Conservation (phyloP, 2,888 invertebrate genomes). For the Lycocerus yunnanus region DNA sequence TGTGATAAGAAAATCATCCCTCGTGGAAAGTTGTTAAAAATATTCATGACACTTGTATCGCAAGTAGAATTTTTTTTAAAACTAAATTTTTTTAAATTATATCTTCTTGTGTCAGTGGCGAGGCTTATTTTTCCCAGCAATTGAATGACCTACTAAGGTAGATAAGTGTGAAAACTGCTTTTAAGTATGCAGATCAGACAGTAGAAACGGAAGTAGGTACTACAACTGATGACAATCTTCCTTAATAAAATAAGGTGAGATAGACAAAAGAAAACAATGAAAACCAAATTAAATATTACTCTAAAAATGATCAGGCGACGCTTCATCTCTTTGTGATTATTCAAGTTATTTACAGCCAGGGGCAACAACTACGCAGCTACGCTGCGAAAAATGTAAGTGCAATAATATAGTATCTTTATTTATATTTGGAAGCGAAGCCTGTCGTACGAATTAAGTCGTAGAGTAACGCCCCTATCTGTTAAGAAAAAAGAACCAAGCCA, state of each 20-base stretch:
- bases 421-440: no score
- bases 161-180: background rate
- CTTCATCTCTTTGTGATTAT: no score
- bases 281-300: background rate
- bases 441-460: no score
- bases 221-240: background rate
- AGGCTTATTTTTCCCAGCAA: background rate
- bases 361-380: no score
- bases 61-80: no score
- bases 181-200: background rate
- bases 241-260: background rate
- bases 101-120: no score
- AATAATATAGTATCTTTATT: background rate
- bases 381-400: no score
- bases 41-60: no score
- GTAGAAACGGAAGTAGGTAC: background rate
- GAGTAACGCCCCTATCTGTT: no score
- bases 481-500: no score
- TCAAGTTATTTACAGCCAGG: no score
- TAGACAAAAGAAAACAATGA: background rate
- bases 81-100: no score
- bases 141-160: background rate
- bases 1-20: background rate
- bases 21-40: background rate
- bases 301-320: background rate